These are phyloP conservation scores for Lichenostomus cassidix DNA, from an alignment of 2,113 vertebrate genomes.

Conservation along the genomic window DNA sequence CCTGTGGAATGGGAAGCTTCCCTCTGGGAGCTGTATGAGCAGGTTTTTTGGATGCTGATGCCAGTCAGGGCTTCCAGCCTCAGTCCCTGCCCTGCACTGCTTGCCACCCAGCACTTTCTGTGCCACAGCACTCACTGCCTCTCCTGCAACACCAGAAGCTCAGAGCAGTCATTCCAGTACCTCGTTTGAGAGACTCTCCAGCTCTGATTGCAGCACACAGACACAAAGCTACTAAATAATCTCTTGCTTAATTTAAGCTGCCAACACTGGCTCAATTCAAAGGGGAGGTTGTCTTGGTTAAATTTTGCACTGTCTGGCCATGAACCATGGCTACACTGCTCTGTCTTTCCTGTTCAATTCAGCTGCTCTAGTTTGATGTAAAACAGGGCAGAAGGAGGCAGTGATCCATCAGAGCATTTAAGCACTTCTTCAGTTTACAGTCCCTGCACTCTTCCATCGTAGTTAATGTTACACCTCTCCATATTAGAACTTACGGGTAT, in stretches of 20 bases:
- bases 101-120: neutral
- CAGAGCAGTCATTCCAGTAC: neutral
- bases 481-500: fast-evolving
- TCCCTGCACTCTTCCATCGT: neutral
- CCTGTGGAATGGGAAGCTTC: neutral
- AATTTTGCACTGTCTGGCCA: neutral
- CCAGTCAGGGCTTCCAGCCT: neutral
- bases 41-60: neutral
- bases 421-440: neutral
- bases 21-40: neutral
- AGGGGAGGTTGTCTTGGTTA: neutral
- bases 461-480: neutral
- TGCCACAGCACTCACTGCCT: neutral
- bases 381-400: neutral
- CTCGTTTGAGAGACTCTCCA: neutral
- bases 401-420: neutral
- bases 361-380: neutral
- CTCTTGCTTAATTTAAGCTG: neutral
- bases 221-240: neutral
- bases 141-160: neutral
- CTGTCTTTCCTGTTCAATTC: neutral
- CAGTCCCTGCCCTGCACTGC: neutral
- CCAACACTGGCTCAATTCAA: neutral
- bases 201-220: neutral
- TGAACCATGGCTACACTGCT: neutral